Base-by-base conservation (phyloP, 2,797 vertebrate genomes). In the Enteromius afrohamiltoni region DNA sequence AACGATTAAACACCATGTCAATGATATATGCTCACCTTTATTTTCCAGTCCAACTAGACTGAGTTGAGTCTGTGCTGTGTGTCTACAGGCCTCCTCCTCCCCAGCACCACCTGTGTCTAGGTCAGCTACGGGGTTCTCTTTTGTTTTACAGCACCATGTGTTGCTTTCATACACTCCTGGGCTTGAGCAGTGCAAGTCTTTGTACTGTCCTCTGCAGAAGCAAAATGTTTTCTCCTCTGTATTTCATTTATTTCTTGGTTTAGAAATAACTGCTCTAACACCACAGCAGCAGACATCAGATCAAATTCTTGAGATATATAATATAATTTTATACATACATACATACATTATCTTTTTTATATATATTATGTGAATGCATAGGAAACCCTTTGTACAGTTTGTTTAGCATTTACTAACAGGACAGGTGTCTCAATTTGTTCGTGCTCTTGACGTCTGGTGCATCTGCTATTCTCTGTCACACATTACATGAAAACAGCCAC, bases 391-490 rank as follows among this genome's bases (percentile, higher is more conserved):
- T 9, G 21, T 16, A 62, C 19, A 8, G 10, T 77, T 55, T 55
- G 23, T 40, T 65, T 75, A 40, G 6, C 5, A 19, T 42, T 31
- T 42, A 69, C 51, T 62, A 21, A 21, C 79, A 51, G 26, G 53
- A 47, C 85, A 80, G 70, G 62, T 82, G 60, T 79, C 45, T 49
- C 9, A 31, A 9, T 26, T 40, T 77, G n/a, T 47, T 29, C 77
- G 23, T 40, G 34, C 53, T 29, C 62, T 49, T 68, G 60, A 77
- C 13, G 31, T 26, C 16, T 17, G 74, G 13, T 49, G 21, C 84
- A 77, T 58, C 82, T 84, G 82, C 74, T 79, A 2, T 37, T 62
- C 77, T 81, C 73, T 77, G 71, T 80, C 70, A 77, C 45, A 45
- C 49, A 49, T 62, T 23, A 34, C 23, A 62, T 68, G 37, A 62